Percentiles rank a stretch among this genome's conserved stretches.
phyloP scores from a whole-genome alignment of 2,797 vertebrate genomes.

The Eospalax fontanierii region DNA sequence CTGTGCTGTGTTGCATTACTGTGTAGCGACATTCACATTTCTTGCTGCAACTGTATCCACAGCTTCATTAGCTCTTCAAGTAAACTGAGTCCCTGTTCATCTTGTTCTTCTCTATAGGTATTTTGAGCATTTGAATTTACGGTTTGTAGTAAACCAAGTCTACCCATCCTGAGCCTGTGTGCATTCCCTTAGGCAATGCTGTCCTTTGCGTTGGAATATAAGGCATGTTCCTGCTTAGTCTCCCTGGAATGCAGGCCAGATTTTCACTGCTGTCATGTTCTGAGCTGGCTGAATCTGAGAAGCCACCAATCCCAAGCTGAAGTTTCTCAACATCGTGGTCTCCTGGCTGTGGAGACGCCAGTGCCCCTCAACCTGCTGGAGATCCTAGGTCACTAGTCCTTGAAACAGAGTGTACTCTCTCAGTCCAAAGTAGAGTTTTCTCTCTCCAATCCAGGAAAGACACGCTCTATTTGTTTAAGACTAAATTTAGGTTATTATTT shows the following conservation, averaged over 20 bases:
- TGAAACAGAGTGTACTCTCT: background rate
- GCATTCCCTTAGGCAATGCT: rapidly evolving
- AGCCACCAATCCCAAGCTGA: background rate
- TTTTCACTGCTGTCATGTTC: background rate
- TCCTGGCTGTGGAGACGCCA: too few species aligned
- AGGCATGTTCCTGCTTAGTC: too few species aligned
- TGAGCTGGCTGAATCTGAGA: background rate
- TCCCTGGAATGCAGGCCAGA: too few species aligned
- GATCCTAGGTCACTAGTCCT: background rate
- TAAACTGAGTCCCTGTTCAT: background rate
- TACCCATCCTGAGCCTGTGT: rapidly evolving
- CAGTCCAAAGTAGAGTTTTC: background rate
- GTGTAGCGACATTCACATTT: too few species aligned
- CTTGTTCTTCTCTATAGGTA: rapidly evolving
- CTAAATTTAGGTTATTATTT: background rate
- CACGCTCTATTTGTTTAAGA: background rate
- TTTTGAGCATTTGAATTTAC: background rate
- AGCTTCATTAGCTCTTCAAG: background rate
- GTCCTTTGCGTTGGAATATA: rapidly evolving
- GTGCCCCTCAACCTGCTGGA: background rate
- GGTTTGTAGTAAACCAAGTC: background rate
- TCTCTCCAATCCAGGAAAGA: background rate
- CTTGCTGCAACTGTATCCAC: too few species aligned
- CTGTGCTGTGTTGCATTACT: too few species aligned
- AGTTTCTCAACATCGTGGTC: background rate